Evolutionary conservation across 2,113 vertebrate species (phyloP).

Genomic region (Balaenoptera acutorostrata): DNA sequence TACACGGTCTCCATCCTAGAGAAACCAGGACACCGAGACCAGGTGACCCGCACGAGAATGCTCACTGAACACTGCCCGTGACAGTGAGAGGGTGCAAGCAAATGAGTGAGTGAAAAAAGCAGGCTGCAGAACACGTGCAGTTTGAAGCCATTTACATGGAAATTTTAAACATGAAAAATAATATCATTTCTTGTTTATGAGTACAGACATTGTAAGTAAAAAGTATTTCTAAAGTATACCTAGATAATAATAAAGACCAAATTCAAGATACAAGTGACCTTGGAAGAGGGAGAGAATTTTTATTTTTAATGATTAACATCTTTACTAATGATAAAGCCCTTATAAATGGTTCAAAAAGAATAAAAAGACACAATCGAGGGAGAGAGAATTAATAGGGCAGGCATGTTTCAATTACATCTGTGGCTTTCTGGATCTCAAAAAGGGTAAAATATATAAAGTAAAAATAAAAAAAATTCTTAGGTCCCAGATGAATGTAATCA

Average conservation of each 20-base stretch:
- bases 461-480: neutral
- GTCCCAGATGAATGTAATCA: no score
- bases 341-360: no score
- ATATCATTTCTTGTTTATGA: accelerated
- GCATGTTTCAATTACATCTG: neutral
- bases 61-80: accelerated
- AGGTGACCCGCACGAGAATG: accelerated
- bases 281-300: neutral
- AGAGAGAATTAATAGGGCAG: neutral
- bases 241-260: neutral
- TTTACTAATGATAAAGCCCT: no score
- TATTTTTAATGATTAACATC: no score
- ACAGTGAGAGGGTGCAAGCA: accelerated
- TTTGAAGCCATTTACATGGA: accelerated
- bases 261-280: neutral
- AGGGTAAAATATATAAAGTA: neutral
- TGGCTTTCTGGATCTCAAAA: neutral
- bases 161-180: neutral
- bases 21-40: neutral
- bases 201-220: neutral
- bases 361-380: no score
- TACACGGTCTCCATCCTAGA: accelerated
- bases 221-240: neutral
- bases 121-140: accelerated
- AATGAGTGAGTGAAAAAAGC: neutral